phyloP scores from a whole-genome alignment of 37 sponge, comb jelly and placozoan genomes.

The Cliona cf. orientalis region DNA sequence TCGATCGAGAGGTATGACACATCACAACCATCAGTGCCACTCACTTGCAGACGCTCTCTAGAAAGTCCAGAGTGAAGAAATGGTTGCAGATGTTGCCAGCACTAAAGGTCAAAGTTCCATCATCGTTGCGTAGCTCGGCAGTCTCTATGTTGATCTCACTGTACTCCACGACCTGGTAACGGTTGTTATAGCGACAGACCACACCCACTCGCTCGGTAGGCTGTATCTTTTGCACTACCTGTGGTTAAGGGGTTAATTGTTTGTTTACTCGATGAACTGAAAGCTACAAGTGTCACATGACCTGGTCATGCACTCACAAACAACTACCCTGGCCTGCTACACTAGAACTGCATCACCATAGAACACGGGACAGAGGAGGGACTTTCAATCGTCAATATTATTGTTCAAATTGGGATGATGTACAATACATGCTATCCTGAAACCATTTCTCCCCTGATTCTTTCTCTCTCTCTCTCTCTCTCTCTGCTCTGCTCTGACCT shows the following conservation, averaged over 20 bases:
- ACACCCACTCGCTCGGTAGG: slow-evolving; percentile 96
- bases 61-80: slow-evolving; percentile 88
- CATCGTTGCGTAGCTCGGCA: slow-evolving; percentile 75
- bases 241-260: neutral
- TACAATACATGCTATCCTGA: no score
- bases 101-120: slow-evolving; percentile 84
- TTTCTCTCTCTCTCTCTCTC: neutral
- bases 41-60: slow-evolving; percentile 70
- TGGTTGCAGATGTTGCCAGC: slow-evolving; percentile 98
- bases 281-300: neutral
- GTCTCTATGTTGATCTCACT: slow-evolving; percentile 90
- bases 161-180: slow-evolving; percentile 97
- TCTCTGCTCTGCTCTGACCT: no score
- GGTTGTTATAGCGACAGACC: slow-evolving; percentile 80
- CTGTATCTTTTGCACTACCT: slow-evolving; percentile 90
- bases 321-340: neutral
- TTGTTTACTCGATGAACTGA: neutral
- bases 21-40: neutral
- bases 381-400: no score
- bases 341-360: no score
- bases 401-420: no score
- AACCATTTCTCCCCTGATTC: no score
- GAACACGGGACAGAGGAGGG: no score
- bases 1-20: neutral
- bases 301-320: neutral